Base-by-base conservation (phyloP, 2,888 invertebrate genomes). In the Augiades crinisus region DNA sequence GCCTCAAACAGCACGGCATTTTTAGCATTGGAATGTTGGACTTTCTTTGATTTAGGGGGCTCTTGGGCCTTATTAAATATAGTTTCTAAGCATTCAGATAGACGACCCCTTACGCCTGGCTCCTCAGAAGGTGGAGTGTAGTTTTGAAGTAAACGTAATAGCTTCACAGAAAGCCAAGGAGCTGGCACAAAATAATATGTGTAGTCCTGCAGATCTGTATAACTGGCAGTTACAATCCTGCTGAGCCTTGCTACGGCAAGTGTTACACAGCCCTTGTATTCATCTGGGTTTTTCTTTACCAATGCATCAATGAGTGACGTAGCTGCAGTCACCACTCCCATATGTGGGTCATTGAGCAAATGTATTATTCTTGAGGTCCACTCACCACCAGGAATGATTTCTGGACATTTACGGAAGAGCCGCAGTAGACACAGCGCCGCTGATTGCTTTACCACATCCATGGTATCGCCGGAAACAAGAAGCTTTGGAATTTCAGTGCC, bases 161-260 rank as follows among this genome's bases (percentile, higher is more conserved):
- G 90, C 87, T 99, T 99, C 12, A 99, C 99, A 54, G 99, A 99
- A 24, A 99, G 92, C 99, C 99, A 99, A 10, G 99, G 99, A n/a
- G 99, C 99, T 63, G 99, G 99, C 57, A 99, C 99, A 92, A 99
- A 99, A 81, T 99, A 99, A 84, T 99, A 99, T 2, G 99, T 99
- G 80, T 99, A 99, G 89, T 99, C 99, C 91, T 99, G 99, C 61
- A 99, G 92, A 90, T 99, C 99, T 63, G 99, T 99, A 76, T 99
- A 99, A 73, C 98, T 99, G 40, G 99, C 97, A 49, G 99, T 99
- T 5, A 99, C 99, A 90, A 99, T 99, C 75, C 99, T 92, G 79
- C 98, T 98, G 31, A 99, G 91, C 69, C 99, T 93, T 14, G 99
- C 99, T 40, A 99, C 99, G 53, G 99, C 99, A 57, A 99, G 91